Percentiles rank a stretch among this genome's conserved stretches.
These are phyloP conservation scores for Psophia crepitans DNA, from an alignment of 2,113 vertebrate species.

Conservation along the genomic window DNA sequence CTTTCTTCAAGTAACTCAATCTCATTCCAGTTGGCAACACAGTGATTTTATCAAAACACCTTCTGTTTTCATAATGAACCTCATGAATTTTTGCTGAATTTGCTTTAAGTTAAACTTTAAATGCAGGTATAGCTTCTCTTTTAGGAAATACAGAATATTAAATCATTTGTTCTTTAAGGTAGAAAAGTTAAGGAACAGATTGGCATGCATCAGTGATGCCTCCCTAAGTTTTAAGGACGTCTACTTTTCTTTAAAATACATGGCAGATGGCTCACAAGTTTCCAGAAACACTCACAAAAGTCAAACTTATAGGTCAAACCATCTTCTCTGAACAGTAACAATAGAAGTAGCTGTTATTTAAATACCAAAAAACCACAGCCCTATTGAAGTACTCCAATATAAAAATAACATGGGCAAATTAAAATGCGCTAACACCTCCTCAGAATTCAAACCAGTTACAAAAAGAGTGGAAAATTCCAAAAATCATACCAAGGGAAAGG, in stretches of 20 bases:
- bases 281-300: background rate
- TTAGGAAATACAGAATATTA: background rate
- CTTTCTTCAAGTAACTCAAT: background rate
- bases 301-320: constrained; percentile 15
- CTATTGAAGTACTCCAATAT: background rate
- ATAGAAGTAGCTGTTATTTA: background rate
- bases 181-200: background rate
- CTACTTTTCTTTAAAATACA: background rate
- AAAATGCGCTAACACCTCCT: background rate
- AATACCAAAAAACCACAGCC: background rate
- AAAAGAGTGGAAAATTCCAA: background rate
- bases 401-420: background rate
- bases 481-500: background rate
- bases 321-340: constrained; percentile 11
- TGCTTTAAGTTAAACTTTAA: background rate
- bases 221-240: background rate
- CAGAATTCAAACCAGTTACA: background rate
- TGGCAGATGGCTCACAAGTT: constrained; percentile 10
- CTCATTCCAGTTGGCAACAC: background rate
- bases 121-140: background rate
- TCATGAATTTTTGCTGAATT: background rate
- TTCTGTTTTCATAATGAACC: background rate
- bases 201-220: background rate
- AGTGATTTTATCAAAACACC: background rate
- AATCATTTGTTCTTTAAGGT: background rate